phyloP scores from a whole-genome alignment of 2,113 vertebrate genomes.

The Platichthys flesus region DNA sequence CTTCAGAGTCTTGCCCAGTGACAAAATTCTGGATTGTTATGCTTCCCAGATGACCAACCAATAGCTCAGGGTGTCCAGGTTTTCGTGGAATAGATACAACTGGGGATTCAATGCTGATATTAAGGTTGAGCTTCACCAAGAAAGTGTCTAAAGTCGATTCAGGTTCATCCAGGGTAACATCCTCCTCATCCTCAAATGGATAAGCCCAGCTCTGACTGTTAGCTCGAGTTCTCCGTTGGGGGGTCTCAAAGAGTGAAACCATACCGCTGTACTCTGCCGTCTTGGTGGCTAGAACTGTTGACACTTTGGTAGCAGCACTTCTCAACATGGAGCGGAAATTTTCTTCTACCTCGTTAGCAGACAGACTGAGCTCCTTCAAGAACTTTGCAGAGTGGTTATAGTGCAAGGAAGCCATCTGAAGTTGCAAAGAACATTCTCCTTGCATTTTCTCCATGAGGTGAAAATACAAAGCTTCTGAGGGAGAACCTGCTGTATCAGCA shows the following conservation, averaged over 20 bases:
- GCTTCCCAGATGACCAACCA: conserved; percentile 94
- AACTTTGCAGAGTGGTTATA: conserved; percentile 98
- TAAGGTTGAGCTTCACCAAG: conserved; percentile 92
- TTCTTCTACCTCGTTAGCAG: conserved; percentile 95
- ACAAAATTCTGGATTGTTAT: conserved; percentile 94
- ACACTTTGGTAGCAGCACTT: conserved; percentile 93
- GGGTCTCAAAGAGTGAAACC: conserved; percentile 93
- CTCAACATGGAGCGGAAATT: conserved; percentile 95
- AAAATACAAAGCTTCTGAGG: conserved; percentile 92
- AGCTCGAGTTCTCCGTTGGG: conserved; percentile 80
- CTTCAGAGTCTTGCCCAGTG: conserved; percentile 86
- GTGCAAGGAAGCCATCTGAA: conserved; percentile 96
- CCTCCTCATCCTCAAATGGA: conserved; percentile 84
- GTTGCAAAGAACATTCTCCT: conserved; percentile 90
- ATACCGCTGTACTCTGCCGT: conserved; percentile 97
- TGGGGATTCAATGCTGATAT: conserved; percentile 93
- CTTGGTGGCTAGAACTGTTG: conserved; percentile 93
- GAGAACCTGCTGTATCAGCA: conserved; percentile 67
- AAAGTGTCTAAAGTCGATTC: conserved; percentile 79
- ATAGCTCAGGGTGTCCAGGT: conserved; percentile 91
- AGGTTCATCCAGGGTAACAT: conserved; percentile 63
- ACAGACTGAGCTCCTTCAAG: conserved; percentile 91
- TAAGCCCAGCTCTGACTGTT: conserved; percentile 78
- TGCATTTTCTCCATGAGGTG: conserved; percentile 87
- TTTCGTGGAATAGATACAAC: conserved; percentile 94